A percentile compares a stretch with the other conserved stretches of the same genome.
phyloP scores from a whole-genome alignment of 2,888 invertebrate genomes.

The Apodemia mormo region DNA sequence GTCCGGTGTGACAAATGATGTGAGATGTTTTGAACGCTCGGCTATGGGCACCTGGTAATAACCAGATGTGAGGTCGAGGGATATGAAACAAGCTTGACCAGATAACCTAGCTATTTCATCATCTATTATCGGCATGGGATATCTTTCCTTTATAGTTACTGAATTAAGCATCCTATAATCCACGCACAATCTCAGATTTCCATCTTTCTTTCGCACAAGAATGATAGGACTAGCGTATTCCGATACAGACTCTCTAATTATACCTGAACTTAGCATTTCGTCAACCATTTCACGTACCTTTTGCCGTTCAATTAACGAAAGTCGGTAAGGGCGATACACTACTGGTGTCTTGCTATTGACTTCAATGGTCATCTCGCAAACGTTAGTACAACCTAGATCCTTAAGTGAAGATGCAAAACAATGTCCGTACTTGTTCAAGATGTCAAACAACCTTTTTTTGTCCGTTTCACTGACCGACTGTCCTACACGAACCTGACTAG shows the following conservation, averaged over 20 bases:
- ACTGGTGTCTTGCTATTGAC: too few relatives aligned
- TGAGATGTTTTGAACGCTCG: constrained; percentile 33
- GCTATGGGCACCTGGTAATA: constrained; percentile 50
- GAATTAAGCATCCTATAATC: constrained; percentile 41
- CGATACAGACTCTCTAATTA: constrained; percentile 34
- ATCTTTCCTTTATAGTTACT: constrained; percentile 32
- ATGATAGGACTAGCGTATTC: constrained; percentile 35
- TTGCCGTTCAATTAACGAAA: constrained; percentile 22
- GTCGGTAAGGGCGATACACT: background rate
- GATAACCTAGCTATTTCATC: constrained; percentile 42
- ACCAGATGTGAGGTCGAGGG: constrained; percentile 46
- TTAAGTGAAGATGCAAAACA: too few relatives aligned
- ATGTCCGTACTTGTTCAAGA: too few relatives aligned
- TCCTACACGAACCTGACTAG: too few relatives aligned
- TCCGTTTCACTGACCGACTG: too few relatives aligned
- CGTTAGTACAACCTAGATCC: too few relatives aligned
- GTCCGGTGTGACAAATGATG: constrained; percentile 42
- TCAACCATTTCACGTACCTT: constrained; percentile 25
- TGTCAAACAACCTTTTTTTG: too few relatives aligned
- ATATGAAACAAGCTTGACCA: constrained; percentile 43
- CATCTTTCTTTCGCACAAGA: constrained; percentile 36
- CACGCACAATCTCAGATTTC: constrained; percentile 37
- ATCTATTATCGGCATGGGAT: constrained; percentile 17
- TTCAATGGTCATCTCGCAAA: too few relatives aligned
- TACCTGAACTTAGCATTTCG: constrained; percentile 29